These are phyloP conservation scores for Palythoa heliodiscus DNA, from an alignment of 92 coral and sea anemone genomes.

Conservation along the genomic window DNA sequence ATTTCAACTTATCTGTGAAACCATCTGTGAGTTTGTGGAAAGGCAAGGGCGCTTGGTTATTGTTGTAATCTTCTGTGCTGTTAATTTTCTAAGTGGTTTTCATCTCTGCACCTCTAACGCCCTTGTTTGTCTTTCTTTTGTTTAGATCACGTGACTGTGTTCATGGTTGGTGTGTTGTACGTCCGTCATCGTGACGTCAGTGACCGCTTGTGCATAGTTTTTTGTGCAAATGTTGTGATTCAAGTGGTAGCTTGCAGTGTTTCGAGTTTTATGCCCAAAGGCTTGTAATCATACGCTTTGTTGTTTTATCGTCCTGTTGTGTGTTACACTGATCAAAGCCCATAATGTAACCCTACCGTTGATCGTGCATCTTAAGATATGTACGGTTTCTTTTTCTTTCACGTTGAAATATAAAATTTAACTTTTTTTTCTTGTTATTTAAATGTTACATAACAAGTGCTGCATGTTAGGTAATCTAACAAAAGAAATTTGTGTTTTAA, in stretches of 20 bases:
- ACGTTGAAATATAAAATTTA: too few species aligned
- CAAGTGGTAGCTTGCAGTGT: conserved; percentile 46
- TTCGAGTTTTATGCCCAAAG: conserved; percentile 36
- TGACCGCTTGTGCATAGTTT: conserved; percentile 49
- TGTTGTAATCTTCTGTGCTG: neutral
- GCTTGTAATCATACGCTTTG: conserved; percentile 42
- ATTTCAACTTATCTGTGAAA: neutral
- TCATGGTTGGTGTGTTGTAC: conserved; percentile 49
- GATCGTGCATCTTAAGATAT: neutral
- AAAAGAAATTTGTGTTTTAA: neutral
- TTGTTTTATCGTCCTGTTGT: conserved; percentile 34
- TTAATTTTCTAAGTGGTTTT: conserved; percentile 2
- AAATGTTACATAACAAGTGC: neutral
- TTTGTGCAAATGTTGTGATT: conserved; percentile 41
- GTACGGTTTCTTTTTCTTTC: too few species aligned
- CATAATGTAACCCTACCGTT: neutral
- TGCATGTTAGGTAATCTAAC: neutral
- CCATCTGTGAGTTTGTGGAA: neutral
- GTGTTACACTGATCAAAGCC: neutral
- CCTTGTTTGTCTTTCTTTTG: conserved; percentile 77
- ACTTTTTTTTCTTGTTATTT: neutral
- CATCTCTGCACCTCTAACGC: conserved; percentile 48
- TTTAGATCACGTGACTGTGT: conserved; percentile 96
- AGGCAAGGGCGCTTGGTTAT: neutral
- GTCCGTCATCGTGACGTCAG: conserved; percentile 52